These are phyloP conservation scores for Marisa cornuarietis DNA, from an alignment of 1,140 invertebrate genomes.

Conservation along the genomic window DNA sequence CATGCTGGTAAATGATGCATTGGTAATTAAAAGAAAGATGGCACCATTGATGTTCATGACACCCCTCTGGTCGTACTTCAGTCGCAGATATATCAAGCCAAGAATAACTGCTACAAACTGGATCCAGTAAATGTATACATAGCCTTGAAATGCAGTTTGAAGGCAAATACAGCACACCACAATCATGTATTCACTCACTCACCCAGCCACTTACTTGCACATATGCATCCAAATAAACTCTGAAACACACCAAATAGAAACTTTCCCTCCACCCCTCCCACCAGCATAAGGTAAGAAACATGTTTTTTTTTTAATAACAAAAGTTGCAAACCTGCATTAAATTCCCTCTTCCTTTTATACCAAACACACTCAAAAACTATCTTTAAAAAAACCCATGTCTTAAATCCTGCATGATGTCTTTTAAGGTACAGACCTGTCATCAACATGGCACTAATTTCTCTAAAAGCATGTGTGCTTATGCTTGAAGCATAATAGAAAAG, in stretches of 20 bases:
- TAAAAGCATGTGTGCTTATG: too few species aligned
- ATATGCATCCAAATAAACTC: not conserved
- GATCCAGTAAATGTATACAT: slow-evolving; percentile 7
- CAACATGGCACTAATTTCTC: too few species aligned
- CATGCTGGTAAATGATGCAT: slow-evolving; percentile 72
- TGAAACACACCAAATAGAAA: not conserved
- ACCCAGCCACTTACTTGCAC: not conserved
- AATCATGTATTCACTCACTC: not conserved
- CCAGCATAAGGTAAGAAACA: too few species aligned
- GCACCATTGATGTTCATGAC: slow-evolving; percentile 96
- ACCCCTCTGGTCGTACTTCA: slow-evolving; percentile 81
- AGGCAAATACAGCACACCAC: not conserved
- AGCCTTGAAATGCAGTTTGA: not conserved
- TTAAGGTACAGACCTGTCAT: too few species aligned
- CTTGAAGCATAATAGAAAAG: not conserved
- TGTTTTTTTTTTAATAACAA: not conserved
- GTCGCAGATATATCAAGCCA: slow-evolving; percentile 88
- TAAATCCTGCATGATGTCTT: not conserved
- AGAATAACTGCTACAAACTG: slow-evolving; percentile 83
- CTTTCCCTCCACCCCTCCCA: too few species aligned
- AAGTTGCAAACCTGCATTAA: not conserved
- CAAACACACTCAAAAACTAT: not conserved
- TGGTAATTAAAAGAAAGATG: slow-evolving; percentile 91
- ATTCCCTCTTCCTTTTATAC: not conserved
- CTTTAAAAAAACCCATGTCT: not conserved